Conservation (phyloP, 1,140 invertebrate genomes). For the Pseudobourletiella spinata region DNA sequence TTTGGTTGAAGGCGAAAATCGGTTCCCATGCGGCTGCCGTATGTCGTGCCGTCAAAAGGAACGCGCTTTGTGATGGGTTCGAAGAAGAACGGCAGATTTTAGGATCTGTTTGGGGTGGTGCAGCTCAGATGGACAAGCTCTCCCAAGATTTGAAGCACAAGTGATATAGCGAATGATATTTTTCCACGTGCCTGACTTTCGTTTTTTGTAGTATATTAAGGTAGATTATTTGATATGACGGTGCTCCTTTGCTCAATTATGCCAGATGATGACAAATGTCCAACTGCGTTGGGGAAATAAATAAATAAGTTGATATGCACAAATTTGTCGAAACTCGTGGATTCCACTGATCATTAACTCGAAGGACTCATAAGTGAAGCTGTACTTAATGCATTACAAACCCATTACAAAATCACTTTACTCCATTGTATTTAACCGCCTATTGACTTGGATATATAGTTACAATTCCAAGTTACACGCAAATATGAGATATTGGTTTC, state of each 20-base stretch:
- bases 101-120: not conserved
- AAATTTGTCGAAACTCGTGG: too few relatives aligned
- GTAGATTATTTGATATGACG: not conserved
- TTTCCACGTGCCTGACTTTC: not conserved
- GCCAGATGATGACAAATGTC: not conserved
- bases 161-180: not conserved
- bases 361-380: too few relatives aligned
- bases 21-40: slow-evolving; percentile 36
- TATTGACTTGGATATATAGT: too few relatives aligned
- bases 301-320: too few relatives aligned
- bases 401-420: too few relatives aligned
- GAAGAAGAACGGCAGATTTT: not conserved
- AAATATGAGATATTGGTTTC: not conserved
- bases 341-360: too few relatives aligned
- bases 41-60: slow-evolving; percentile 19
- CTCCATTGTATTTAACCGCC: not conserved
- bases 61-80: not conserved
- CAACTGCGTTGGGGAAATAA: too few relatives aligned
- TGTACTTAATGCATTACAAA: too few relatives aligned
- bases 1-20: slow-evolving; percentile 41
- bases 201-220: not conserved
- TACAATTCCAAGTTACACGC: not conserved
- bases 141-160: not conserved
- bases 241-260: not conserved
- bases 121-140: not conserved